A percentile compares a stretch with the other conserved stretches of the same genome.
These are phyloP conservation scores for Drosophila persimilis DNA, from an alignment of 1,140 invertebrate species.

Conservation along the genomic window DNA sequence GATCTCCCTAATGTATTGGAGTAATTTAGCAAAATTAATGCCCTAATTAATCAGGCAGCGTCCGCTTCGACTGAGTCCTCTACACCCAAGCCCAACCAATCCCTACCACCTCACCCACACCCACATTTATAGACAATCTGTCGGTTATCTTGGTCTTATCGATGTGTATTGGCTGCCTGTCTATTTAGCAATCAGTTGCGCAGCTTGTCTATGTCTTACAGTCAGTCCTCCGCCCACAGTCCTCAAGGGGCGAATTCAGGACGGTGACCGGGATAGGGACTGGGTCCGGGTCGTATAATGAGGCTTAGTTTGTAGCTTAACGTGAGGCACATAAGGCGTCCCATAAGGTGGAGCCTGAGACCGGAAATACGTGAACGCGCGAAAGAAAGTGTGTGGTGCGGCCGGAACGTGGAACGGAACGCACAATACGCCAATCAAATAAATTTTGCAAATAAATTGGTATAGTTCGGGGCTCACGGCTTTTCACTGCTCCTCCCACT, in stretches of 20 bases:
- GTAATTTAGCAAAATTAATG: slow-evolving; percentile 83
- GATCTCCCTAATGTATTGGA: slow-evolving; percentile 80
- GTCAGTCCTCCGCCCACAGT: background rate
- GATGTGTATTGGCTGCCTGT: slow-evolving; percentile 59
- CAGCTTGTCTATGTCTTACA: slow-evolving; percentile 53
- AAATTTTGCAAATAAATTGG: slow-evolving; percentile 58
- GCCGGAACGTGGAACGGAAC: background rate
- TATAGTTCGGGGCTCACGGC: slow-evolving; percentile 28
- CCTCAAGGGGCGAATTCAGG: background rate
- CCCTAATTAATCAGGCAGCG: slow-evolving; percentile 73
- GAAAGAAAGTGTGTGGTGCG: slow-evolving; percentile 27
- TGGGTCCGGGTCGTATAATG: slow-evolving; percentile 38
- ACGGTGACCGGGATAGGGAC: background rate
- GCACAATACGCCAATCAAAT: slow-evolving; percentile 63
- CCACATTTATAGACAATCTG: slow-evolving; percentile 45
- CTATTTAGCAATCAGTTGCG: slow-evolving; percentile 64
- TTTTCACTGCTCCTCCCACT: too few relatives aligned
- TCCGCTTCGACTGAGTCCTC: slow-evolving; percentile 20
- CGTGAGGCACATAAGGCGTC: slow-evolving; percentile 20
- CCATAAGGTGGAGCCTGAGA: slow-evolving; percentile 11
- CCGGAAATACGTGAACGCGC: slow-evolving; percentile 33
- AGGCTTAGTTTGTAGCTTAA: slow-evolving; percentile 58
- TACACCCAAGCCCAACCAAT: background rate
- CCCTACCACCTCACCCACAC: too few relatives aligned
- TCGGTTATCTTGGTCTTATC: slow-evolving; percentile 49